Evolutionary conservation across 2,797 vertebrate species (phyloP).

Genomic region (Octomys mimax): DNA sequence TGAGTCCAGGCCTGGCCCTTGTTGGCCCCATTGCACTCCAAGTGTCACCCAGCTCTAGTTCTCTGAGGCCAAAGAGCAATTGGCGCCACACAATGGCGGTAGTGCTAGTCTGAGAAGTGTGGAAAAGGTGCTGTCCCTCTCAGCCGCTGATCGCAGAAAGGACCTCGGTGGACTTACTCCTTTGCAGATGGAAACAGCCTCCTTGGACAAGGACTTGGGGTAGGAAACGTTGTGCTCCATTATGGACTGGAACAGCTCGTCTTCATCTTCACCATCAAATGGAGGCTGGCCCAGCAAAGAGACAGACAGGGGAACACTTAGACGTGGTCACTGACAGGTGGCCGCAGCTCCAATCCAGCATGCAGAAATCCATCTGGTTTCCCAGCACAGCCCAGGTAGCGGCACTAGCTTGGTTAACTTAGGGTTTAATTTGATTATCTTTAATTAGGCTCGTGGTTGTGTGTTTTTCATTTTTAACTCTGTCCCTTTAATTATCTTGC

Average conservation of each 20-base stretch:
- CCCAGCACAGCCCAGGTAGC: neutral
- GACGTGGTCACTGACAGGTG: fast-evolving
- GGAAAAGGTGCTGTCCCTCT: neutral
- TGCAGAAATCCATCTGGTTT: neutral
- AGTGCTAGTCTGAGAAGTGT: fast-evolving
- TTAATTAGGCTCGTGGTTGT: slow-evolving; percentile 36
- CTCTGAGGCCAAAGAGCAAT: too few relatives aligned
- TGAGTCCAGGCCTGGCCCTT: neutral
- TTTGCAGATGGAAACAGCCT: slow-evolving; percentile 99
- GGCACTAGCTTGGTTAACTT: neutral
- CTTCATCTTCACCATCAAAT: slow-evolving; percentile 98
- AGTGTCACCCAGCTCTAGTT: neutral
- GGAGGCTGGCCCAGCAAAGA: slow-evolving; percentile 92
- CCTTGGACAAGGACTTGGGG: slow-evolving; percentile 98
- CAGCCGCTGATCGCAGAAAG: fast-evolving
- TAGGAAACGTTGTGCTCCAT: slow-evolving; percentile 99
- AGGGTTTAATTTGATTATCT: slow-evolving; percentile 14
- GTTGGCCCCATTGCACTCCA: fast-evolving
- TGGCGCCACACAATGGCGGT: fast-evolving
- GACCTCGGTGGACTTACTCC: slow-evolving; percentile 91
- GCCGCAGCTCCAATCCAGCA: neutral
- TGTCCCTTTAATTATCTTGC: slow-evolving; percentile 66
- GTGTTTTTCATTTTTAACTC: neutral
- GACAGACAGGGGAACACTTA: neutral
- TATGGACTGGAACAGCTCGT: slow-evolving; percentile 99